These are phyloP conservation scores for Forpus xanthops DNA, from an alignment of 2,797 vertebrate species.

Conservation along the genomic window DNA sequence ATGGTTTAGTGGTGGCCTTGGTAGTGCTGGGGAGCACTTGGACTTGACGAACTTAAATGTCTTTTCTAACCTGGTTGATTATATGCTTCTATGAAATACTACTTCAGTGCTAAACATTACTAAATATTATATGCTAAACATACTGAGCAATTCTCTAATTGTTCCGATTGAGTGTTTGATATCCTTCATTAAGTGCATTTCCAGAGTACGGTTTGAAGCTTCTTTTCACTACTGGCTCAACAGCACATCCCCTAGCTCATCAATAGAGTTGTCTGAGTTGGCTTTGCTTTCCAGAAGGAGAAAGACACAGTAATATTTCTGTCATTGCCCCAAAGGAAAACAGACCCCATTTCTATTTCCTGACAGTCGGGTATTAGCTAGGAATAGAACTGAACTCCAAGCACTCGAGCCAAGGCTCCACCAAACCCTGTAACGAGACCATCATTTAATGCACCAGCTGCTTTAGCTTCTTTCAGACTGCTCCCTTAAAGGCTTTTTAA, in stretches of 20 bases:
- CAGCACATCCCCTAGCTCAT: neutral
- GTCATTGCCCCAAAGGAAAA: neutral
- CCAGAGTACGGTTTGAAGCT: neutral
- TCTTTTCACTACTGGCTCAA: neutral
- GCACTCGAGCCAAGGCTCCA: neutral
- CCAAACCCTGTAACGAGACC: neutral
- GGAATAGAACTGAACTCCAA: neutral
- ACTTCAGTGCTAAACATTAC: neutral
- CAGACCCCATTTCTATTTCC: neutral
- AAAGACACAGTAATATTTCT: neutral
- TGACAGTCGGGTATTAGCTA: neutral
- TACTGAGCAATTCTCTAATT: neutral
- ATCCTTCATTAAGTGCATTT: neutral
- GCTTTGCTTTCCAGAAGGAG: neutral
- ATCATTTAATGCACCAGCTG: neutral
- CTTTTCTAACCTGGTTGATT: neutral
- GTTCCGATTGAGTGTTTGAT: neutral
- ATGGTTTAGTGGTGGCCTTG: neutral
- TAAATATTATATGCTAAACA: too few relatives aligned
- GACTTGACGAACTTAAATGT: neutral
- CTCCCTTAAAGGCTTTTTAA: conserved; percentile 9
- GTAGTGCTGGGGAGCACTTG: neutral
- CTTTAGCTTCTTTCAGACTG: neutral
- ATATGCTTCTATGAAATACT: neutral
- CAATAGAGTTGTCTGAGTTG: neutral